A percentile compares a stretch with the other conserved stretches of the same genome.
Conservation (phyloP, 2,113 vertebrate species). For the Syngnathus floridae region DNA sequence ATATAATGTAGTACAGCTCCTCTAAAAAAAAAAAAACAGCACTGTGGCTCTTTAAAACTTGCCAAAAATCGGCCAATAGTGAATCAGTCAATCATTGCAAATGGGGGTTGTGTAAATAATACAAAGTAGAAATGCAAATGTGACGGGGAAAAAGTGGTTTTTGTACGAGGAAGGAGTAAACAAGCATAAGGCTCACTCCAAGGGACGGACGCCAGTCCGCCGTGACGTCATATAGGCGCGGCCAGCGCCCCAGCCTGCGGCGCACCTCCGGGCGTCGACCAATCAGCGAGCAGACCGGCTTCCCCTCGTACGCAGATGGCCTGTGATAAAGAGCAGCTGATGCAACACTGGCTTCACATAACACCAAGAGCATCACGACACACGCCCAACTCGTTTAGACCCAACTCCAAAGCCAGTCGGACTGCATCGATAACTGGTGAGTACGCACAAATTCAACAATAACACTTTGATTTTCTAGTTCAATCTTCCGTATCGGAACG, state of each 20-base stretch:
- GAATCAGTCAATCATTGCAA: too few species aligned
- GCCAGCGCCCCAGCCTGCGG: slow-evolving; percentile 26
- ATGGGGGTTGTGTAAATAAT: too few species aligned
- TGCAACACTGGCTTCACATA: slow-evolving; percentile 61
- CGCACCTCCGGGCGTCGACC: slow-evolving; percentile 68
- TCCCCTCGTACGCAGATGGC: slow-evolving; percentile 44
- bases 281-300: slow-evolving; percentile 65
- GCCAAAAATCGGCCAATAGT: too few species aligned
- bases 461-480: not conserved
- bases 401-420: not conserved
- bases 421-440: not conserved
- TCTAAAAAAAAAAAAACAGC: too few species aligned
- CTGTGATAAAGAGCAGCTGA: slow-evolving; percentile 66
- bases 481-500: not conserved
- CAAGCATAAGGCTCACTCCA: not conserved
- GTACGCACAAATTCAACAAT: not conserved
- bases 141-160: too few species aligned
- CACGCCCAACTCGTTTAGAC: not conserved
- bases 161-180: not conserved
- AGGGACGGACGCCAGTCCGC: not conserved
- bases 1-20: too few species aligned
- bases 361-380: slow-evolving; percentile 19
- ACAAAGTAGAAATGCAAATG: too few species aligned
- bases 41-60: too few species aligned
- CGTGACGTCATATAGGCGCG: slow-evolving; percentile 44